Evolutionary conservation across 2,113 vertebrate genomes (phyloP), one percentile per base, ranked within the genome.

Genomic region (Thalassoma bifasciatum): DNA sequence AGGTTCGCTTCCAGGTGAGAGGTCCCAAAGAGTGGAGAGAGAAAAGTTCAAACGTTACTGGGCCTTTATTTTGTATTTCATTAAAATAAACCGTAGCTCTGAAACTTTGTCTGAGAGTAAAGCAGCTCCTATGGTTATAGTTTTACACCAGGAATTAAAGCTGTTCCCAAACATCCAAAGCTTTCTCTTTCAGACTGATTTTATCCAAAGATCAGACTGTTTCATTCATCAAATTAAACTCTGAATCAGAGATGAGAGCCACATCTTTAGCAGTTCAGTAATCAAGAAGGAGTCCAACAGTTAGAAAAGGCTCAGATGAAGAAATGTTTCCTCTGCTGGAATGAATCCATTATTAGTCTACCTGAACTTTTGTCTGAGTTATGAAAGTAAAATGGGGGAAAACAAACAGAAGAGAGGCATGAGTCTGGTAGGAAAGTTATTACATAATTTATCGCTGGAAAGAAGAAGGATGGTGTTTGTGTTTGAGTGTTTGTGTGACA

Each of bases 1-100:
- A 69, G 86, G 94, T 97, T 59, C 92, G 91, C 77, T 98, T 98
- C 85, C 96, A 98, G 96, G 97, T 99, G 82, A 44, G 42, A 2
- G 13, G 14, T 30, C 30, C 6, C 1, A 14, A 16, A 14, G 16
- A 16, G 42, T 5, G 12, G 11, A 10, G 14, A 13, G 12, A 6
- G 13, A 16, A 13, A 40, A 11, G 38, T 9, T 40, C 10, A 13
- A 2, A 14, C 42, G 2, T 17, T 4, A 44, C n/a, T n/a, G n/a
- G n/a, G n/a, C 5, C 13, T 16, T 44, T 16, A 13, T 13, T 17
- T 17, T 44, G 4, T 6, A 3, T 5, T 44, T 44, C 13, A 44
- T 14, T 14, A 0, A 12, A 1, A 3, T 40, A 11, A 40, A 44
- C 14, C 5, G 13, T 4, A 44, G 12, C 30, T 30, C 30, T 30